Percentiles rank a stretch among this genome's conserved stretches.
phyloP scores from a whole-genome alignment of 1,140 invertebrate genomes.

The Cotesia glomerata region DNA sequence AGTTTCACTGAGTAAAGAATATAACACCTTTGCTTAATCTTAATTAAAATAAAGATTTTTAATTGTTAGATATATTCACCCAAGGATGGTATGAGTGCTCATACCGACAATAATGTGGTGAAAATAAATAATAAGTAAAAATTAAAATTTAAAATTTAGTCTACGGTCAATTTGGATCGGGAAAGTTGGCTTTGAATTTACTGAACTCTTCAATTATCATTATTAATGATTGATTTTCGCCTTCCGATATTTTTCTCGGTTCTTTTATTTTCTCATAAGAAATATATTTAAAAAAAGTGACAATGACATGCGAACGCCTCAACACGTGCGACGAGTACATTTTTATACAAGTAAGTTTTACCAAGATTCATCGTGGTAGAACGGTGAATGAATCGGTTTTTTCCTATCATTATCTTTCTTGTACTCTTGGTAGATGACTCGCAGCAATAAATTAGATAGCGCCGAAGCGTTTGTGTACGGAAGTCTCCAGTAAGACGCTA shows the following conservation, averaged over 20 bases:
- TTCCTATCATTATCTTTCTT: constrained; percentile 19
- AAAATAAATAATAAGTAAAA: no score
- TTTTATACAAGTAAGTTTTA: constrained; percentile 7
- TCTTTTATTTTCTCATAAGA: neutral
- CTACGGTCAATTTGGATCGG: no score
- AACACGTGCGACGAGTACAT: neutral
- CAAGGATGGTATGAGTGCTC: no score
- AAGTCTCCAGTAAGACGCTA: constrained; percentile 24
- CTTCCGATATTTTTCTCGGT: neutral
- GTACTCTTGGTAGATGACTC: constrained; percentile 21
- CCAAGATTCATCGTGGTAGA: constrained; percentile 3
- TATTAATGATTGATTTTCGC: no score
- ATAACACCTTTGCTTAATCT: no score
- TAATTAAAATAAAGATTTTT: no score
- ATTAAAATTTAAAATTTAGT: no score
- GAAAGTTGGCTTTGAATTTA: no score
- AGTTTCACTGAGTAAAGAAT: no score
- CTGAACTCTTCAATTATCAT: no score
- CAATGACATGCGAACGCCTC: neutral
- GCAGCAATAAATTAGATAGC: constrained; percentile 29
- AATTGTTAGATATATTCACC: no score
- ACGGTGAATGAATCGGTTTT: constrained; percentile 9
- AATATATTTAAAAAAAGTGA: neutral
- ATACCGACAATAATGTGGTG: no score
- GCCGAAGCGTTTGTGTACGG: constrained; percentile 23